phyloP scores from a whole-genome alignment of 2,113 vertebrate species.

The Hepsetus odoe region DNA sequence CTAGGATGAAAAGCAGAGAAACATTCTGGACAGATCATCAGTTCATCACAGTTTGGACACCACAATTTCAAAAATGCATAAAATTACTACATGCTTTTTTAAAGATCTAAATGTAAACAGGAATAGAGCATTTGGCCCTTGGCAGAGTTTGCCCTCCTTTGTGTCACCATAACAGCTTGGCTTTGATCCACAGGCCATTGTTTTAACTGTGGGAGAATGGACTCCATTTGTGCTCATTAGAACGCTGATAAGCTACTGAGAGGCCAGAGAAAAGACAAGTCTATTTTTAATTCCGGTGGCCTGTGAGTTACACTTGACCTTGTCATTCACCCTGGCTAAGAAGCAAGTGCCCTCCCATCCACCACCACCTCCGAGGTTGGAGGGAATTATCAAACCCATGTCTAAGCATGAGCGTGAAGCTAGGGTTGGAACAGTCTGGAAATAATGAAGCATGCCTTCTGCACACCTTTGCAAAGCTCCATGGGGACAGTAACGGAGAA shows the following conservation, averaged over 20 bases:
- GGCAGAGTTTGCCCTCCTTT: neutral
- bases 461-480: neutral
- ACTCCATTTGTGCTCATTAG: neutral
- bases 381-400: neutral
- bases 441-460: neutral
- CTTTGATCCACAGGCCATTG: neutral
- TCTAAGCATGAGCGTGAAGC: neutral
- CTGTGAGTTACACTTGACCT: slow-evolving; percentile 17
- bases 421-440: slow-evolving; percentile 8
- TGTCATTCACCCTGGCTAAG: neutral
- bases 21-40: too few species aligned
- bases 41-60: too few species aligned
- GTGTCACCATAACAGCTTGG: neutral
- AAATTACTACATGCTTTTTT: neutral
- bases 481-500: neutral
- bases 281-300: slow-evolving; percentile 17
- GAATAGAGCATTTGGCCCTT: neutral
- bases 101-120: neutral
- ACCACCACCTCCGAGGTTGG: neutral
- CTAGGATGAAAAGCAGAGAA: too few species aligned
- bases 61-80: too few species aligned
- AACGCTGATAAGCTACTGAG: neutral
- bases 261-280: neutral
- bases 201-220: neutral
- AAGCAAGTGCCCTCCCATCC: neutral